A percentile compares a stretch with the other conserved stretches of the same genome.
Conservation (phyloP, 2,113 vertebrate species). For the Kryptolebias marmoratus region DNA sequence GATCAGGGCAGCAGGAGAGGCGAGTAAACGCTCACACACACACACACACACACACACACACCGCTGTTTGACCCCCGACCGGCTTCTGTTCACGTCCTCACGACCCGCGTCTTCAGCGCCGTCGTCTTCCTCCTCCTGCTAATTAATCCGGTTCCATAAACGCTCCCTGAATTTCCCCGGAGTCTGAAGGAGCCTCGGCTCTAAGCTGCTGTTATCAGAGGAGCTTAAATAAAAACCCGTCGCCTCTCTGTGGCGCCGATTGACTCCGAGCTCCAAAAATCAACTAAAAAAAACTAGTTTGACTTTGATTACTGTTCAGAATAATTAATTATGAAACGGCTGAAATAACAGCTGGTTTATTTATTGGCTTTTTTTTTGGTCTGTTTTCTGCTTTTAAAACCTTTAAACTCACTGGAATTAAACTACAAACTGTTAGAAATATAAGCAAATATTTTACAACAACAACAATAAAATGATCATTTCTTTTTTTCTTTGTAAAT, state of each 20-base stretch:
- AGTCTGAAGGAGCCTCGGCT: conserved; percentile 32
- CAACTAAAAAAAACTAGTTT: background rate
- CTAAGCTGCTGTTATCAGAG: background rate
- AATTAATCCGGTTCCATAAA: conserved; percentile 64
- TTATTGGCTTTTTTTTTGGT: background rate
- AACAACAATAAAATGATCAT: too few relatives aligned
- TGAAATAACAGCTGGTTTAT: too few relatives aligned
- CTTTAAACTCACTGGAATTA: too few relatives aligned
- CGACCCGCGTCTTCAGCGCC: background rate
- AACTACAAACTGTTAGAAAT: too few relatives aligned
- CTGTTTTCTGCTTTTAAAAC: background rate
- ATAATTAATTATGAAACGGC: background rate
- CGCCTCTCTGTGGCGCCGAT: background rate
- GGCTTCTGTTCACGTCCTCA: background rate
- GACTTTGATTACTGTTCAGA: background rate
- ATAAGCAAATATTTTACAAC: too few relatives aligned
- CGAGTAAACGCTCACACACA: conserved; percentile 54
- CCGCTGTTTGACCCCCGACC: conserved; percentile 1
- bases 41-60: conserved; percentile 11
- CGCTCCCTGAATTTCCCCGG: conserved; percentile 31
- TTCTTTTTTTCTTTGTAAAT: too few relatives aligned
- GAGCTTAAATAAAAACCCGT: background rate
- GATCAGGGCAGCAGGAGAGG: conserved; percentile 78
- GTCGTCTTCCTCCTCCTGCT: conserved; percentile 1
- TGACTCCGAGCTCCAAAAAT: background rate